These are phyloP conservation scores for Propithecus coquereli DNA, from an alignment of 2,113 vertebrate species.

Conservation along the genomic window DNA sequence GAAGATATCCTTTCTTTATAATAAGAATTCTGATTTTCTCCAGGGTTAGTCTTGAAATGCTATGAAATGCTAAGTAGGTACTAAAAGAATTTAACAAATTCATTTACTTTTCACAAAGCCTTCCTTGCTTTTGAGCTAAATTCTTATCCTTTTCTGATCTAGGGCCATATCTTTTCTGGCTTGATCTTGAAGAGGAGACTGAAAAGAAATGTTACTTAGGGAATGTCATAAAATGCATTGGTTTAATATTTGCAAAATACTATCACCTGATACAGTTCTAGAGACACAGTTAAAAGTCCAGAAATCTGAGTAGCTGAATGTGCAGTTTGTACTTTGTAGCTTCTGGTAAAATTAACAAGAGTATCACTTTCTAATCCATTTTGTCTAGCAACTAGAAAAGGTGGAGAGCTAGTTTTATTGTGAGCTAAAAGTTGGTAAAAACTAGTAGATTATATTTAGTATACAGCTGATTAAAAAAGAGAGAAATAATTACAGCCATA, in stretches of 20 bases:
- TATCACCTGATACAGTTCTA: background rate
- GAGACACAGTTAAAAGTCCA: background rate
- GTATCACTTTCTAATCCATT: conserved; percentile 39
- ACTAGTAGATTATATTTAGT: conserved; percentile 51
- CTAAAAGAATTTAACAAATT: conserved; percentile 42
- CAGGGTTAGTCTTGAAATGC: background rate
- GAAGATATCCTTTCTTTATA: background rate
- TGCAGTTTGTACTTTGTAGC: background rate
- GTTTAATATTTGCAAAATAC: conserved; percentile 45
- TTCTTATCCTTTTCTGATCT: background rate
- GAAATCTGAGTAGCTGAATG: background rate
- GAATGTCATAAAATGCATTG: background rate
- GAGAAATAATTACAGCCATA: conserved; percentile 7
- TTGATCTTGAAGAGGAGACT: conserved; percentile 8
- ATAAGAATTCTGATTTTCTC: background rate
- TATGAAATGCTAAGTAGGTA: conserved; percentile 23
- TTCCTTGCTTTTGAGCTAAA: conserved; percentile 3
- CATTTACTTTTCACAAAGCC: background rate
- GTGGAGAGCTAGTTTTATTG: conserved; percentile 37
- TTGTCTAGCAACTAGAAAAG: conserved; percentile 50
- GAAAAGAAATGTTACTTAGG: conserved; percentile 30
- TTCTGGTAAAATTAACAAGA: conserved; percentile 23
- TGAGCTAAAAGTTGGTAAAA: conserved; percentile 33
- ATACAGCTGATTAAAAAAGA: background rate
- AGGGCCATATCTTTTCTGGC: conserved; percentile 10